These are phyloP conservation scores for Enteromius trimaculatus DNA, from an alignment of 2,797 vertebrate genomes.

Conservation along the genomic window DNA sequence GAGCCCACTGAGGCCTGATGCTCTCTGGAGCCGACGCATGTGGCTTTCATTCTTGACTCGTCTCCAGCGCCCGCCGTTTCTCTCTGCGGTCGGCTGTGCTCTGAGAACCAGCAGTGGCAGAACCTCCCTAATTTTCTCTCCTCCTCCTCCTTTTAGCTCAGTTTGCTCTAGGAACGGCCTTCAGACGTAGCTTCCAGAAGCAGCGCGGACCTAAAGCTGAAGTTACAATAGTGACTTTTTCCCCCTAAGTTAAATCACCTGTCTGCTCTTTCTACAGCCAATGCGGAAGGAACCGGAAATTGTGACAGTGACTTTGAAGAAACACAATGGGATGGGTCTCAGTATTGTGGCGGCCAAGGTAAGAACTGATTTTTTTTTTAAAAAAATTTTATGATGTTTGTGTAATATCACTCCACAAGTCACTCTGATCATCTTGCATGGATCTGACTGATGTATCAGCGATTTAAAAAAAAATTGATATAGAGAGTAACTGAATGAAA, in stretches of 20 bases:
- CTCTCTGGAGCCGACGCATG: slow-evolving; percentile 65
- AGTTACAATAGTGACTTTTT: neutral
- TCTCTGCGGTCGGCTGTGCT: slow-evolving; percentile 64
- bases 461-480: neutral
- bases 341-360: slow-evolving; percentile 99
- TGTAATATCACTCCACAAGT: neutral
- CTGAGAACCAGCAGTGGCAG: slow-evolving; percentile 46
- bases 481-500: neutral
- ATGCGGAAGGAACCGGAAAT: slow-evolving; percentile 97
- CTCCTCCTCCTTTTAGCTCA: slow-evolving; percentile 35
- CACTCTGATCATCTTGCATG: neutral
- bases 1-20: slow-evolving; percentile 46
- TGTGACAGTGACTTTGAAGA: slow-evolving; percentile 97
- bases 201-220: neutral
- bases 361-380: slow-evolving; percentile 61
- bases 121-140: slow-evolving; percentile 39
- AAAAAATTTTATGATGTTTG: neutral
- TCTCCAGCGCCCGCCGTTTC: slow-evolving; percentile 78
- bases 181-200: slow-evolving; percentile 26
- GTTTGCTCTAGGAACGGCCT: slow-evolving; percentile 39
- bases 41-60: slow-evolving; percentile 82
- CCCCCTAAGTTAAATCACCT: slow-evolving; percentile 53
- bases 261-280: slow-evolving; percentile 74
- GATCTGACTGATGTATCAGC: neutral
- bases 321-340: slow-evolving; percentile 98